Evolutionary conservation across 2,797 vertebrate genomes (phyloP).

Genomic region (Gephyroberyx darwinii): DNA sequence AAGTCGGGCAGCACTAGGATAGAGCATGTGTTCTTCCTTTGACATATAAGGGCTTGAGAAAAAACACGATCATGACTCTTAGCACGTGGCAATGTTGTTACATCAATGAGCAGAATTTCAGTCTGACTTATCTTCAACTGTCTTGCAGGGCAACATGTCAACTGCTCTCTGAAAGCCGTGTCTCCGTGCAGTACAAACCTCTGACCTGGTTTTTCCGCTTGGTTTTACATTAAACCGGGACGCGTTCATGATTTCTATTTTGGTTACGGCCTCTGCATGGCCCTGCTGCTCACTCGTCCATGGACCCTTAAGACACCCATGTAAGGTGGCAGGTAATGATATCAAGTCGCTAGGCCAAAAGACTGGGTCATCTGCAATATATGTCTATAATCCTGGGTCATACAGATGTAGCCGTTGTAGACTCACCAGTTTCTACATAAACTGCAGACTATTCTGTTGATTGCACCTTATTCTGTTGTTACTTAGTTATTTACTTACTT

Average conservation of each 20-base stretch:
- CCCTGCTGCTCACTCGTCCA: conserved; percentile 36
- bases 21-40: too few relatives aligned
- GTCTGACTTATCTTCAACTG: too few relatives aligned
- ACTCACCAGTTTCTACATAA: background rate
- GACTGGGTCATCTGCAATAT: background rate
- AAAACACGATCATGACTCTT: too few relatives aligned
- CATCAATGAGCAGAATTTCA: too few relatives aligned
- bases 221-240: conserved; percentile 33
- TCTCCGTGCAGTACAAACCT: background rate
- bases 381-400: background rate
- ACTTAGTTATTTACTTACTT: too few relatives aligned
- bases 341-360: conserved; percentile 17
- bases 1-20: too few relatives aligned
- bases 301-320: conserved; percentile 38
- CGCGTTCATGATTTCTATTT: conserved; percentile 66
- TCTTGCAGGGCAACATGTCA: too few relatives aligned
- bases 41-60: too few relatives aligned
- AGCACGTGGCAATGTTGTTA: too few relatives aligned
- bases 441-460: too few relatives aligned
- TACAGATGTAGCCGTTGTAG: background rate
- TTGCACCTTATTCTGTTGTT: too few relatives aligned
- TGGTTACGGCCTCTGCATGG: conserved; percentile 32
- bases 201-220: conserved; percentile 28
- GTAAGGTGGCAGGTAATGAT: conserved; percentile 56
- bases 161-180: too few relatives aligned